Evolutionary conservation across 1,140 invertebrate species (phyloP).

Genomic region (Drosophila lacteicornis): DNA sequence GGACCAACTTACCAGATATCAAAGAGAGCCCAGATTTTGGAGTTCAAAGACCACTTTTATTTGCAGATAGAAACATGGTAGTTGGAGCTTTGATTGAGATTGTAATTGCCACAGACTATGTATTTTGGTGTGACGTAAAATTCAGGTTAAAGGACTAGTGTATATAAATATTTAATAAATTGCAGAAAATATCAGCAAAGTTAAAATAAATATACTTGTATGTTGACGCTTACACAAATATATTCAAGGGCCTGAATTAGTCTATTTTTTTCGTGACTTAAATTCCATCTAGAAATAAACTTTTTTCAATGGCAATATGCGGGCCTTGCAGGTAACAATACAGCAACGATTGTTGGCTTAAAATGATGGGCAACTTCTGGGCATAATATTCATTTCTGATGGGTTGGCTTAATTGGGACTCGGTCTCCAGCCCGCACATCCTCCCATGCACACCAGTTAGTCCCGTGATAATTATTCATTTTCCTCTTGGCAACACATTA

Average conservation of each 20-base stretch:
- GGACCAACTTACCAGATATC: slow-evolving; percentile 23
- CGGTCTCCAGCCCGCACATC: neutral
- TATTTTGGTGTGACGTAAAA: no score
- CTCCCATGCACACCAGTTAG: slow-evolving; percentile 12
- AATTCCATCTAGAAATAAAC: neutral
- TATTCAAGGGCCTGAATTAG: neutral
- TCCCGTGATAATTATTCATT: slow-evolving; percentile 60
- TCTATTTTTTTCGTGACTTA: neutral
- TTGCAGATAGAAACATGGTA: neutral
- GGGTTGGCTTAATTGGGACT: slow-evolving; percentile 25
- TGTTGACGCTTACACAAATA: neutral
- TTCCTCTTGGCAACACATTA: slow-evolving; percentile 61
- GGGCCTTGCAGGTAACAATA: slow-evolving; percentile 3
- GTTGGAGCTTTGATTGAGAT: neutral
- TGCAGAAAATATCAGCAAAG: no score
- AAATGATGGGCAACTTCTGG: slow-evolving; percentile 12
- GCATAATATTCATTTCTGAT: neutral
- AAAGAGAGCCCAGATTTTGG: neutral
- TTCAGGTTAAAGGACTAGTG: no score
- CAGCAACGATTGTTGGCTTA: neutral
- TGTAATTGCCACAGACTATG: neutral
- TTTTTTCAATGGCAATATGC: neutral
- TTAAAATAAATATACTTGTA: no score
- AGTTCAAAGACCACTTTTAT: neutral
- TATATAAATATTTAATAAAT: no score